phyloP scores from a whole-genome alignment of 2,888 invertebrate genomes.

The Hirudinaria manillensis region DNA sequence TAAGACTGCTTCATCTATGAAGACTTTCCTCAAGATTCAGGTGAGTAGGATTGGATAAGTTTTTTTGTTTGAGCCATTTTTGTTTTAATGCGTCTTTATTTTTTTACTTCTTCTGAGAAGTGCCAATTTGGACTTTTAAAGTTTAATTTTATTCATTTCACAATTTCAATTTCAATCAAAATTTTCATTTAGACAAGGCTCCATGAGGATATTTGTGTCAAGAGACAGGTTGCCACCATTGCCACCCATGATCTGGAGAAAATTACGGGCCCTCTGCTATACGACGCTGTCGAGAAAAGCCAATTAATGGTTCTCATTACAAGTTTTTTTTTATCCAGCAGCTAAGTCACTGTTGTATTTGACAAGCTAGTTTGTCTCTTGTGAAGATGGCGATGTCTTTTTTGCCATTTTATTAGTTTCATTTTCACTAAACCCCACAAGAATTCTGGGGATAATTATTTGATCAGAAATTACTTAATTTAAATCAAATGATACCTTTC shows the following conservation, averaged over 20 bases:
- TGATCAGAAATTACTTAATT: too few species aligned
- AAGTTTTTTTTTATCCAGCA: constrained; percentile 54
- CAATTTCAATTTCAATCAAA: too few species aligned
- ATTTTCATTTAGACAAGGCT: constrained; percentile 61
- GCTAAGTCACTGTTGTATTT: background rate
- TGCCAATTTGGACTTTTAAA: too few species aligned
- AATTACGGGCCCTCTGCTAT: constrained; percentile 61
- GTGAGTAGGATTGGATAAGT: constrained; percentile 41
- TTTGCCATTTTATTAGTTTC: too few species aligned
- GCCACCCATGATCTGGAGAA: constrained; percentile 74
- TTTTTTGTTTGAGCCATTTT: too few species aligned
- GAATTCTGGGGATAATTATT: too few species aligned
- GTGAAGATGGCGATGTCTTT: too few species aligned
- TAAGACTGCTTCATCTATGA: constrained; percentile 61
- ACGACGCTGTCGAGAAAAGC: constrained; percentile 65
- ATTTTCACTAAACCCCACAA: too few species aligned
- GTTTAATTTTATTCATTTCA: background rate
- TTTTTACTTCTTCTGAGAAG: background rate
- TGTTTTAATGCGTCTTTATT: constrained; percentile 1
- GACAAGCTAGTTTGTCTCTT: background rate
- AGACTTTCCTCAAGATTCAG: constrained; percentile 71
- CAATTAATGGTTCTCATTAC: constrained; percentile 55
- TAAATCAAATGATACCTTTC: too few species aligned
- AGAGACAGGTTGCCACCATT: constrained; percentile 71
- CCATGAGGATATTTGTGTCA: constrained; percentile 65